Evolutionary conservation across 2,797 vertebrate genomes (phyloP).

Genomic region (Tamandua tetradactyla): DNA sequence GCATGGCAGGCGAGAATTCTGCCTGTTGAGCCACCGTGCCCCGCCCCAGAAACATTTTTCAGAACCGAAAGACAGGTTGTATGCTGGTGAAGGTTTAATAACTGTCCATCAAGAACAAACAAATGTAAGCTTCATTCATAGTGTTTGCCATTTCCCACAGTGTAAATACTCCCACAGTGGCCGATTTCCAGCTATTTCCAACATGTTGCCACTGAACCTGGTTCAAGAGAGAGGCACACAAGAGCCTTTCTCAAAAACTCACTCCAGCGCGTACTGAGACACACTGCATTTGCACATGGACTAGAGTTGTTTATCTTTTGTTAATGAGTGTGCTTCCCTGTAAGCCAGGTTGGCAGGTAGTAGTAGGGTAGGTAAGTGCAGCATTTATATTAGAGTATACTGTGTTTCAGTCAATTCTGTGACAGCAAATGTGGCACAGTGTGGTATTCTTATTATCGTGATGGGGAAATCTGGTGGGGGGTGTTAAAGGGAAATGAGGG

Average conservation of each 20-base stretch:
- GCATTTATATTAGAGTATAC: background rate
- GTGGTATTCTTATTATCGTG: background rate
- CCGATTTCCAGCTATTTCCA: background rate
- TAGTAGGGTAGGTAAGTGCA: background rate
- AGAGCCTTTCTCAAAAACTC: background rate
- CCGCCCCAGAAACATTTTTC: accelerated
- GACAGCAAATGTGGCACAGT: background rate
- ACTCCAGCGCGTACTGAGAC: background rate
- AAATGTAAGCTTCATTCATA: background rate
- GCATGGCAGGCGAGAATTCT: no score
- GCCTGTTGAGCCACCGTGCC: no score
- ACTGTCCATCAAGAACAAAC: background rate
- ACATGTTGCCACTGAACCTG: background rate
- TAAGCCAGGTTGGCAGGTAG: background rate
- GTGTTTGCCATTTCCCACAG: background rate
- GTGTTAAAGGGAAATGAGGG: background rate
- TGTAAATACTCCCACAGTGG: background rate
- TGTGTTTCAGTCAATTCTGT: background rate
- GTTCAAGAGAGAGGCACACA: background rate
- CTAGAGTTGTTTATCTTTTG: background rate
- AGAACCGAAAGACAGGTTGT: background rate
- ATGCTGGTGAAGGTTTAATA: background rate
- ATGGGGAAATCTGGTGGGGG: background rate
- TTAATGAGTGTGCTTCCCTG: background rate
- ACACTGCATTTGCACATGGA: background rate